Conservation (phyloP, 2,888 invertebrate species). For the Sericinus montela region DNA sequence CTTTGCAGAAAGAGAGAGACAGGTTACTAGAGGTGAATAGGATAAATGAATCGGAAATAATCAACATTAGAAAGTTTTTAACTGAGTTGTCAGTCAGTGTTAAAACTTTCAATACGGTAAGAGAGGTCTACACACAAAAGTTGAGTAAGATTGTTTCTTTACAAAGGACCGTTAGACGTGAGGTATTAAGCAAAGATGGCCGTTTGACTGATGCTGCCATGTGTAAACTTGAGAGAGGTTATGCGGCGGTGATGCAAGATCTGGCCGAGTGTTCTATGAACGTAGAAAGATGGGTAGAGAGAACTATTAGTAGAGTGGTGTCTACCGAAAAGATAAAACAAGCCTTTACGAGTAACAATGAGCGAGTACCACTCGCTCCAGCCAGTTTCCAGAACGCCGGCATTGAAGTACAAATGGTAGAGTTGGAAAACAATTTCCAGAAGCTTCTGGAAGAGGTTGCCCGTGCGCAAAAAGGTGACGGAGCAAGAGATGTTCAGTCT, state of each 20-base stretch:
- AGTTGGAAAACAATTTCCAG: slow-evolving; percentile 63
- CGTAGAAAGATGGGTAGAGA: slow-evolving; percentile 64
- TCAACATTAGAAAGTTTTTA: slow-evolving; percentile 61
- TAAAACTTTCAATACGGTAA: slow-evolving; percentile 58
- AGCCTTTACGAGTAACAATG: slow-evolving; percentile 51
- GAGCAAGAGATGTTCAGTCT: slow-evolving; percentile 44
- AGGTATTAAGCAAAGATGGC: slow-evolving; percentile 56
- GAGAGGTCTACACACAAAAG: slow-evolving; percentile 60
- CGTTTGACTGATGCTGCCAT: slow-evolving; percentile 43
- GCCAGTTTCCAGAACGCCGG: slow-evolving; percentile 53
- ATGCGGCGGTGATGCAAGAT: slow-evolving; percentile 64
- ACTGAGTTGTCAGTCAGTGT: slow-evolving; percentile 60
- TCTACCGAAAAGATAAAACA: slow-evolving; percentile 64
- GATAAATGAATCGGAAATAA: slow-evolving; percentile 64
- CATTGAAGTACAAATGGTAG: slow-evolving; percentile 59
- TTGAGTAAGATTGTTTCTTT: slow-evolving; percentile 54
- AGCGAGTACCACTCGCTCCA: slow-evolving; percentile 41
- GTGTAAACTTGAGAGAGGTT: slow-evolving; percentile 58
- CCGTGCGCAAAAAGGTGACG: slow-evolving; percentile 46
- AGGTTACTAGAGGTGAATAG: slow-evolving; percentile 57
- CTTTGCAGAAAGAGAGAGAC: slow-evolving; percentile 62
- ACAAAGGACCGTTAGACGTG: slow-evolving; percentile 62
- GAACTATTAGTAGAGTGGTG: slow-evolving; percentile 47
- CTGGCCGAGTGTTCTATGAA: slow-evolving; percentile 58
- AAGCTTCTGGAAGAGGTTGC: slow-evolving; percentile 55